These are phyloP conservation scores for Meta bourneti DNA, from an alignment of 2,888 invertebrate genomes.

Conservation along the genomic window DNA sequence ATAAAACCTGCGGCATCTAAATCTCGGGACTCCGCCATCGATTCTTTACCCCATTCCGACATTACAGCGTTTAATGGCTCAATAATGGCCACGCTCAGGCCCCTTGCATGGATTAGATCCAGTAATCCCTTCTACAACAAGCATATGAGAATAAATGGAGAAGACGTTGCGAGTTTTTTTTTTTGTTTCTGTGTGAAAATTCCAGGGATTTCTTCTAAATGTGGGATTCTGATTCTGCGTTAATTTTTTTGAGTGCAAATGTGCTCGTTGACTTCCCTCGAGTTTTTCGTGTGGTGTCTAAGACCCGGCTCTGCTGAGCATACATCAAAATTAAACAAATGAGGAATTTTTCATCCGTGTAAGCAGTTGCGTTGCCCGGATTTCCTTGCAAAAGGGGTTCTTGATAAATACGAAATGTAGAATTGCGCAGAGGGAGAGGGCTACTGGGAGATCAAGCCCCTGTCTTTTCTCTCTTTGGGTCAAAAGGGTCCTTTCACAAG, in stretches of 20 bases:
- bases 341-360: neutral
- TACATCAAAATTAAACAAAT: neutral
- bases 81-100: slow-evolving; percentile 62
- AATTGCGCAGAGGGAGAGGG: neutral
- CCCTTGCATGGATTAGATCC: slow-evolving; percentile 61
- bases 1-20: slow-evolving; percentile 75
- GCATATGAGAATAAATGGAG: slow-evolving; percentile 68
- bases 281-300: neutral
- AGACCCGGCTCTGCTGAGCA: neutral
- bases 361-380: neutral
- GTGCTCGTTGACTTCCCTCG: neutral
- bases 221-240: slow-evolving; percentile 30
- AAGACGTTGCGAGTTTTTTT: slow-evolving; percentile 44
- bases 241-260: neutral
- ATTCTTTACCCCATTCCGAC: slow-evolving; percentile 55
- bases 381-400: neutral
- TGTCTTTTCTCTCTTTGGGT: no score
- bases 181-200: neutral
- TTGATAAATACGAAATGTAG: neutral
- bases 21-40: slow-evolving; percentile 66
- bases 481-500: no score
- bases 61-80: slow-evolving; percentile 70
- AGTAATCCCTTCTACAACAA: slow-evolving; percentile 74
- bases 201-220: slow-evolving; percentile 35
- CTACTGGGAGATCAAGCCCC: neutral